Conservation (phyloP, 2,113 vertebrate species). For the Epinephelus cyanopodus region DNA sequence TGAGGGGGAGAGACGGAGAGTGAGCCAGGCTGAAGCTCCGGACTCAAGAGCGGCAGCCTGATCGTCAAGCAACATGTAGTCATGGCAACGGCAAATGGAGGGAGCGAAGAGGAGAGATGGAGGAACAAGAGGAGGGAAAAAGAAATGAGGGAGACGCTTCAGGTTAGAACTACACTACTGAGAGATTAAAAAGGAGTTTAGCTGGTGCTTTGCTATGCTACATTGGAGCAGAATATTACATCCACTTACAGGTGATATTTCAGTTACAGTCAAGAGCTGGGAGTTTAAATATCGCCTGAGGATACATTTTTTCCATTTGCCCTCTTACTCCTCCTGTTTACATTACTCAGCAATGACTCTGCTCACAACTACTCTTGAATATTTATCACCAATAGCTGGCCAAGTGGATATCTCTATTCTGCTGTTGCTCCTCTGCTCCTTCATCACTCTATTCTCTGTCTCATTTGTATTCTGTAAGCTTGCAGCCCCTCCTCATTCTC, state of each 20-base stretch:
- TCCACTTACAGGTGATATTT: slow-evolving; percentile 55
- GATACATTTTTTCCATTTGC: slow-evolving; percentile 53
- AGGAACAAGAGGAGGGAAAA: slow-evolving; percentile 41
- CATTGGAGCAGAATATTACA: slow-evolving; percentile 49
- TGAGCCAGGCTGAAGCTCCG: slow-evolving; percentile 47
- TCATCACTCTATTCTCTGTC: slow-evolving; percentile 56
- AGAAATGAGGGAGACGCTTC: slow-evolving; percentile 44
- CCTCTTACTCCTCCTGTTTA: slow-evolving; percentile 41
- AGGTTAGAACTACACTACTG: slow-evolving; percentile 55
- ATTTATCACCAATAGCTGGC: slow-evolving; percentile 42
- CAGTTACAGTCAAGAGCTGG: slow-evolving; percentile 35
- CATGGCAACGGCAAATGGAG: slow-evolving; percentile 76
- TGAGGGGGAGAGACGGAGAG: slow-evolving; percentile 42
- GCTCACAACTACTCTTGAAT: slow-evolving; percentile 50
- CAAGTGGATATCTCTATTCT: slow-evolving; percentile 47
- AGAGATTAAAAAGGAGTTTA: slow-evolving; percentile 31
- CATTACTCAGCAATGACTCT: slow-evolving; percentile 61
- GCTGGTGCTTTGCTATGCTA: slow-evolving; percentile 28
- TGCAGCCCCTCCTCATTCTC: slow-evolving; percentile 51
- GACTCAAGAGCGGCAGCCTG: slow-evolving; percentile 68
- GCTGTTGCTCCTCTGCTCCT: slow-evolving; percentile 54
- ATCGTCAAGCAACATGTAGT: slow-evolving; percentile 77
- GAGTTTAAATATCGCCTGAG: slow-evolving; percentile 58
- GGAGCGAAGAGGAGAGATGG: slow-evolving; percentile 40
- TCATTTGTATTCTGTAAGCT: slow-evolving; percentile 76